Base-by-base conservation (phyloP, 2,888 invertebrate genomes). In the Melolontha melolontha region DNA sequence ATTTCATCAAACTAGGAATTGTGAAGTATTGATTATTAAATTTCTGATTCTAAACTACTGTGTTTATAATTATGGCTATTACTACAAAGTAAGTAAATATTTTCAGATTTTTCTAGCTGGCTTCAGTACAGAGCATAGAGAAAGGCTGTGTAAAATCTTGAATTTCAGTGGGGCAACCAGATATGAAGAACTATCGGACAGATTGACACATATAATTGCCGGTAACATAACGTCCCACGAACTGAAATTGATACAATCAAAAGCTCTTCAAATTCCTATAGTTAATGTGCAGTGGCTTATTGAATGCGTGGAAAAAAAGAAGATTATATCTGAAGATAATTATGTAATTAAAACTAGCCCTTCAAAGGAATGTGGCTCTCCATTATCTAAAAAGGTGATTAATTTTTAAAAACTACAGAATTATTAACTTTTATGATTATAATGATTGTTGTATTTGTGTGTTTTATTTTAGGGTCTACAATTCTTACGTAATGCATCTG, bases 151-250 rank as follows among this genome's bases (percentile, higher is more conserved):
- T 70, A 87, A 87, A 74, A 87, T 93, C 54, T 83, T 94, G 16
- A 93, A 92, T 79, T 87, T 89, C 5, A 91, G 92, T 62, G 95
- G 95, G n/a, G 96, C 94, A 27, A 92, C 92, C 14, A 87, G 95
- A 64, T 89, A 92, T 77, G 92, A 92, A 79, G 88, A 89, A 63
- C 86, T 95, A 44, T 90, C 90, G 74, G 91, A 91, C 70, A 88
- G 91, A 69, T 85, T 94, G 1, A 93, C 95, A 0, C 97, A 97
- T 83, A 89, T 93, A 1, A 88, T 96, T 40, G 87, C 93, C 1
- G 92, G 91, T 0, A 88, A 91, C 70, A 80, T 86, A 6, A 79
- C 84, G 7, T 82, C 83, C 29, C 76, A 76, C 1, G 89, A 89
- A 73, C 78, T 87, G 0, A 84, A 85, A 71, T 27, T 77, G 16